Evolutionary conservation across 2,113 vertebrate genomes (phyloP).

Genomic region (Leptobrachium ailaonicum): DNA sequence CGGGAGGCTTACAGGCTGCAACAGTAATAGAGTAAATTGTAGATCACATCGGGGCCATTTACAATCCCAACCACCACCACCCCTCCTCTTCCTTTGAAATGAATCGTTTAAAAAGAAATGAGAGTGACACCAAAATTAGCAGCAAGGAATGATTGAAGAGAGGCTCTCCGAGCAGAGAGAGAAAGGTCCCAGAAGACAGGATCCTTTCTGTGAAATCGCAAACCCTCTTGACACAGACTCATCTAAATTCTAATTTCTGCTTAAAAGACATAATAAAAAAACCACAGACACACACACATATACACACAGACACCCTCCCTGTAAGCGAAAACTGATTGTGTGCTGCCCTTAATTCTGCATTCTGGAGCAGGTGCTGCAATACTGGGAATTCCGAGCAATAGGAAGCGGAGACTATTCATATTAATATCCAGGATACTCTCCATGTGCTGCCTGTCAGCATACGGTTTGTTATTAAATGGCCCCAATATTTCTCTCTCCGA

Average conservation of each 20-base stretch:
- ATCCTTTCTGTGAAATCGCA: constrained; percentile 54
- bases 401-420: constrained; percentile 43
- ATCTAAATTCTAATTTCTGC: constrained; percentile 72
- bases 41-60: constrained; percentile 96
- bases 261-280: constrained; percentile 64
- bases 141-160: constrained; percentile 87
- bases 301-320: constrained; percentile 61
- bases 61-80: constrained; percentile 80
- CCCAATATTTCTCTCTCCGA: constrained; percentile 33
- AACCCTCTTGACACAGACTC: constrained; percentile 65
- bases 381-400: constrained; percentile 43
- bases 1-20: constrained; percentile 99
- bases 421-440: constrained; percentile 40
- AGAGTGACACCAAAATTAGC: constrained; percentile 86
- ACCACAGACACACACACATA: constrained; percentile 67
- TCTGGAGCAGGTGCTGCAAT: constrained; percentile 49
- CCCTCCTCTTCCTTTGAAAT: constrained; percentile 64
- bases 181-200: constrained; percentile 43
- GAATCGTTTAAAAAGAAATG: constrained; percentile 92
- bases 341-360: constrained; percentile 59
- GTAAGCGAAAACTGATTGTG: constrained; percentile 54
- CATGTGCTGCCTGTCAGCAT: constrained; percentile 40
- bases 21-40: constrained; percentile 99
- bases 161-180: constrained; percentile 64
- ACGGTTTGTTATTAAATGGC: constrained; percentile 41